A percentile compares a stretch with the other conserved stretches of the same genome.
These are phyloP conservation scores for Andricus curvator DNA, from an alignment of 2,888 invertebrate species.

Conservation along the genomic window DNA sequence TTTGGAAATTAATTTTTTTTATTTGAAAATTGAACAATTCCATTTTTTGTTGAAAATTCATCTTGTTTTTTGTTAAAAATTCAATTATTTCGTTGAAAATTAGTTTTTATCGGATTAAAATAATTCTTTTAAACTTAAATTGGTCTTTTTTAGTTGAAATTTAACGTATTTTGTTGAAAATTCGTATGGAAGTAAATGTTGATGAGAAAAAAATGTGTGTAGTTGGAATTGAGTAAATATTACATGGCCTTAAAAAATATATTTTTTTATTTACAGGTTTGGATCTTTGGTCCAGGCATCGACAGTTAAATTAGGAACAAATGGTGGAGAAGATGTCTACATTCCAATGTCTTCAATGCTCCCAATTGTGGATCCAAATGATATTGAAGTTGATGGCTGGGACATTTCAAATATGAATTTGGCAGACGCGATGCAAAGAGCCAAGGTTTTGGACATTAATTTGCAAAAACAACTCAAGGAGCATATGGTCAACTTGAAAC, in stretches of 20 bases:
- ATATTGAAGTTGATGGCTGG: slow-evolving; percentile 93
- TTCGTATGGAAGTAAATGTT: no score
- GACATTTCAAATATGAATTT: slow-evolving; percentile 91
- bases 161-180: no score
- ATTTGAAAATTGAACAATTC: no score
- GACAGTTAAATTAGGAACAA: slow-evolving; percentile 90
- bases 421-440: slow-evolving; percentile 92
- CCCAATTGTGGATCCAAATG: slow-evolving; percentile 94
- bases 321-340: slow-evolving; percentile 86
- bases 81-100: no score
- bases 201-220: no score
- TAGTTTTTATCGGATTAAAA: no score
- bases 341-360: slow-evolving; percentile 90
- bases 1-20: no score
- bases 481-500: slow-evolving; percentile 87
- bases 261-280: slow-evolving; percentile 79
- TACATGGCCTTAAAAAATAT: background rate
- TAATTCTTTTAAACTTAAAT: no score
- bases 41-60: no score
- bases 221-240: no score
- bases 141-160: no score
- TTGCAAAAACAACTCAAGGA: slow-evolving; percentile 89
- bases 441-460: slow-evolving; percentile 90
- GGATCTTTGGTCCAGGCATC: slow-evolving; percentile 96
- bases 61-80: no score